Base-by-base conservation (phyloP, 2,113 vertebrate species). In the Amphiprion ocellaris region DNA sequence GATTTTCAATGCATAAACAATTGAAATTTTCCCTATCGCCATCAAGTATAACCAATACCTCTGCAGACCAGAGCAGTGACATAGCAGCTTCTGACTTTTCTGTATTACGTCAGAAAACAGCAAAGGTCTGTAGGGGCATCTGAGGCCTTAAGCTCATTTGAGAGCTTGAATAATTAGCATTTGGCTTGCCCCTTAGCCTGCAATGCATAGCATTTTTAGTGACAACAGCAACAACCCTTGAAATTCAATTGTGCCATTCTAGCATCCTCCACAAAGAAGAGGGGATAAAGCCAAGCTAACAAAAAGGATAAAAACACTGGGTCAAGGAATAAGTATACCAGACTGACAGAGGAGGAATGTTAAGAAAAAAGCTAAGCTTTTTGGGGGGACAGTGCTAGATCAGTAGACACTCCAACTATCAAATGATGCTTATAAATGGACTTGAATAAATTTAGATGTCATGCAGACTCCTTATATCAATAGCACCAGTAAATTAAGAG, bases 71-170 rank as follows among this genome's bases (percentile, higher is more conserved):
- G 85, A 92, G 94, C 90, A 90, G 89, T 72, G 89, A 87, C 85
- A 90, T 89, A 94, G 93, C 94, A 94, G 94, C 95, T 91, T 93
- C 94, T 94, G 94, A 95, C 94, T 95, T 96, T 94, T 95, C 95
- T 96, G 94, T 95, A 95, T 87, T 87, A 96, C 92, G 87, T 93
- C 95, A 95, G 95, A 95, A 95, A 94, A 93, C 91, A 85, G 93
- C 94, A 91, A 94, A 88, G 90, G 94, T 93, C 95, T 92, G 87
- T 83, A 89, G 90, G 54, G 88, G 86, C 53, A 61, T 86, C 65
- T 66, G 86, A 72, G 83, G 66, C 53, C 70, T 80, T 65, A 72
- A 12, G 77, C 87, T 88, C 89, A 30, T 33, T 76, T 56, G 17
- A 79, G 86, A 89, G 80, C 72, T 63, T 74, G 19, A 78, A 75